phyloP scores from a whole-genome alignment of 2,113 vertebrate species.

The Silurus meridionalis region DNA sequence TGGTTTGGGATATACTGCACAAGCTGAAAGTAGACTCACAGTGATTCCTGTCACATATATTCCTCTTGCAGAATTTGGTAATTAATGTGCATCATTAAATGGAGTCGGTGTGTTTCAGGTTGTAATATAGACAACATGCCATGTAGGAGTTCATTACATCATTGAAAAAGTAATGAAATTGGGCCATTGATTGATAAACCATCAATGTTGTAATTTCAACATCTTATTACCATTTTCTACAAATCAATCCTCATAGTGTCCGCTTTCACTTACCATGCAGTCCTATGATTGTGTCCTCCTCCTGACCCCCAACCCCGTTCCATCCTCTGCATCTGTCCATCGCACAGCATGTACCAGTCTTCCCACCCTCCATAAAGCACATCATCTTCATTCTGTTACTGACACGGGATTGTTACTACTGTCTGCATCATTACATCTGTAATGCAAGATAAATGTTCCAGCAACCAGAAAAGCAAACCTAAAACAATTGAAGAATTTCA shows the following conservation, averaged over 20 bases:
- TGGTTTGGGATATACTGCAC: neutral
- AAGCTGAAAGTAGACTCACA: neutral
- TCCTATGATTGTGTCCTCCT: neutral
- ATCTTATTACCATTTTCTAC: neutral
- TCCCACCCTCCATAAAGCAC: slow-evolving; percentile 8
- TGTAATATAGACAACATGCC: neutral
- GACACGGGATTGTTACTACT: slow-evolving; percentile 28
- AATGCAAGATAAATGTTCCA: slow-evolving; percentile 27
- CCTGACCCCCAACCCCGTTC: neutral
- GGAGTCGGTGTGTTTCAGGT: neutral
- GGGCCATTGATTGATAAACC: neutral
- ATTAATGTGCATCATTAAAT: neutral
- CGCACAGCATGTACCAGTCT: slow-evolving; percentile 2
- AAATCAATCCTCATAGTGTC: neutral
- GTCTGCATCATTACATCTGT: slow-evolving; percentile 14
- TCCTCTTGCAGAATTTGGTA: neutral
- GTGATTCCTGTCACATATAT: neutral
- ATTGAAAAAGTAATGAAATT: neutral
- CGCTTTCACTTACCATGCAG: neutral
- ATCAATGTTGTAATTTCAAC: neutral
- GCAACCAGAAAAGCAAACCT: slow-evolving; percentile 4
- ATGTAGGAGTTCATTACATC: neutral
- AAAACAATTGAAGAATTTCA: slow-evolving; percentile 36
- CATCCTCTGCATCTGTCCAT: slow-evolving; percentile 44
- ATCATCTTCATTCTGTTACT: slow-evolving; percentile 13